A percentile compares a stretch with the other conserved stretches of the same genome.
These are phyloP conservation scores for Machimus rusticus DNA, from an alignment of 2,888 invertebrate species.

Conservation along the genomic window DNA sequence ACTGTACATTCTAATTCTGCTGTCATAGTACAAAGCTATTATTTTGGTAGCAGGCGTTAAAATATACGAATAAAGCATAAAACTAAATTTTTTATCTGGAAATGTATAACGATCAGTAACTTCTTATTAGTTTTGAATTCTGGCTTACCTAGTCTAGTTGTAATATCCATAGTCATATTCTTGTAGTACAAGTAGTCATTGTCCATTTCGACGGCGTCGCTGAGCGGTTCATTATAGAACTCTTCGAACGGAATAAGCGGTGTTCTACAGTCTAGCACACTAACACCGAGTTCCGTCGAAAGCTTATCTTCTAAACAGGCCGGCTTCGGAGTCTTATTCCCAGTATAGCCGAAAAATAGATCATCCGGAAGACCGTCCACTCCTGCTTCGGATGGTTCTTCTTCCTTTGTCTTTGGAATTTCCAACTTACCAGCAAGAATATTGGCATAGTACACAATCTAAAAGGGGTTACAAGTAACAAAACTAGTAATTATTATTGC, in stretches of 20 bases:
- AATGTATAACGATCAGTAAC: neutral
- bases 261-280: conserved; percentile 80
- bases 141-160: conserved; percentile 50
- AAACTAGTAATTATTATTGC: neutral
- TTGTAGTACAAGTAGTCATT: conserved; percentile 91
- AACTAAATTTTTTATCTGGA: conserved; percentile 74
- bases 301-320: conserved; percentile 62
- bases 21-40: conserved; percentile 90
- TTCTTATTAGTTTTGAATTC: neutral
- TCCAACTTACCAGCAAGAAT: conserved; percentile 84
- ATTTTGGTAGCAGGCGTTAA: conserved; percentile 92
- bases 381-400: conserved; percentile 59
- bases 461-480: conserved; percentile 48
- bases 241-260: conserved; percentile 87
- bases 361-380: conserved; percentile 56
- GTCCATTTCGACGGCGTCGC: conserved; percentile 93
- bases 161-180: conserved; percentile 64
- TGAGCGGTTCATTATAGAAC: conserved; percentile 93
- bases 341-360: conserved; percentile 59
- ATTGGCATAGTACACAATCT: conserved; percentile 88
- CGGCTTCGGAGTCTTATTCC: conserved; percentile 53
- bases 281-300: conserved; percentile 77
- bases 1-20: conserved; percentile 92
- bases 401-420: conserved; percentile 69
- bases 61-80: conserved; percentile 90